phyloP scores from a whole-genome alignment of 2,888 invertebrate genomes.

The Erebia aethiops region DNA sequence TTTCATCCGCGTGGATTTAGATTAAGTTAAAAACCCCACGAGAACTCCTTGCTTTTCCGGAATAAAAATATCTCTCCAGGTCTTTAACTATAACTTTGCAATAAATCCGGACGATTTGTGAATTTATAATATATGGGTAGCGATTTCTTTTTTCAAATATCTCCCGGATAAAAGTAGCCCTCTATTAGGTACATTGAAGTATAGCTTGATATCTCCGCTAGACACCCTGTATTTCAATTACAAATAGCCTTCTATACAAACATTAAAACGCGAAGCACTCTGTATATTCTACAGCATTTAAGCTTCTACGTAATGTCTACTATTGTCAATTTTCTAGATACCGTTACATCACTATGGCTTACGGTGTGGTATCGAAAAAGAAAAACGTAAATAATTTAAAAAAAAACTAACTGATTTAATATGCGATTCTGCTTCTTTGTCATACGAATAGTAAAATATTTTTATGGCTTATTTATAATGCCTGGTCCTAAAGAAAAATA shows the following conservation, averaged over 20 bases:
- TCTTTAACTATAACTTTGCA: too few species aligned
- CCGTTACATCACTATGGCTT: conserved; percentile 46
- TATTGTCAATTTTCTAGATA: conserved; percentile 79
- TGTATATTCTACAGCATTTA: conserved; percentile 68
- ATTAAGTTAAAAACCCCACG: too few species aligned
- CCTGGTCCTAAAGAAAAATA: conserved; percentile 3
- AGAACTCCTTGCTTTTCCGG: too few species aligned
- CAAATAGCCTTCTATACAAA: conserved; percentile 52
- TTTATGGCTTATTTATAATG: conserved; percentile 5
- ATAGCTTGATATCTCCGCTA: conserved; percentile 60
- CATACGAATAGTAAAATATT: conserved; percentile 15
- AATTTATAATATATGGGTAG: too few species aligned
- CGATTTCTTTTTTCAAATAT: too few species aligned
- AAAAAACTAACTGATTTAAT: not conserved
- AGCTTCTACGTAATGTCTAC: conserved; percentile 77
- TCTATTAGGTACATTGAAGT: conserved; percentile 46
- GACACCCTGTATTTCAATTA: conserved; percentile 69
- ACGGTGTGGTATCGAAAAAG: conserved; percentile 6
- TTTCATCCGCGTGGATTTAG: too few species aligned
- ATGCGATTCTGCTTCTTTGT: conserved; percentile 15
- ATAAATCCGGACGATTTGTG: too few species aligned
- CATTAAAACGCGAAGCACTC: conserved; percentile 67
- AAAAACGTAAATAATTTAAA: not conserved
- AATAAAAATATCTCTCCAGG: too few species aligned
- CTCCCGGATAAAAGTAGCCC: not conserved